A percentile compares a stretch with the other conserved stretches of the same genome.
Conservation (phyloP, 92 coral and sea anemone genomes). For the Paragorgia papillata region DNA sequence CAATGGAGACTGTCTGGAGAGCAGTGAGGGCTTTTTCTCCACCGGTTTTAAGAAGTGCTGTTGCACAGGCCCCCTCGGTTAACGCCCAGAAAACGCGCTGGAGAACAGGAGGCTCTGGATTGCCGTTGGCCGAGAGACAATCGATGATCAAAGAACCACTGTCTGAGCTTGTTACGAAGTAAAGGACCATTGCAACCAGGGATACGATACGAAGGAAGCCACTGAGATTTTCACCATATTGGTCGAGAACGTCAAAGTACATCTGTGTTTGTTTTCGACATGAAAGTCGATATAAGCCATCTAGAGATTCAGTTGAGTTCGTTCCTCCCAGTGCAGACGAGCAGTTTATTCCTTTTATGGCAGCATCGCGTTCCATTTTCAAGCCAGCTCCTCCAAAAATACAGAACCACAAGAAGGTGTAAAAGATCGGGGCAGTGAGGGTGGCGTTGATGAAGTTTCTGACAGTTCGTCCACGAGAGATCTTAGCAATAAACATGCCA, state of each 20-base stretch:
- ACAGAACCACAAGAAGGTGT: slow-evolving; percentile 50
- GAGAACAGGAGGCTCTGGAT: slow-evolving; percentile 40
- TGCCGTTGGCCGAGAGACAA: slow-evolving; percentile 42
- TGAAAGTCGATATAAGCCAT: slow-evolving; percentile 47
- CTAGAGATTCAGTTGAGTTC: slow-evolving; percentile 6
- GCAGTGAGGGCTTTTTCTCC: slow-evolving; percentile 73
- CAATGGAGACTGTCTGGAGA: slow-evolving; percentile 75
- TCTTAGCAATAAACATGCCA: slow-evolving; percentile 90
- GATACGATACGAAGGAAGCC: slow-evolving; percentile 40
- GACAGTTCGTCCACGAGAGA: slow-evolving; percentile 70
- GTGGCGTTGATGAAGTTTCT: slow-evolving; percentile 52
- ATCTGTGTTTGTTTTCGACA: slow-evolving; percentile 47
- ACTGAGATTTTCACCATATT: slow-evolving; percentile 35
- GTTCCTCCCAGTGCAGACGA: slow-evolving; percentile 45
- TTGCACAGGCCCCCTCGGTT: slow-evolving; percentile 77
- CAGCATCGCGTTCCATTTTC: slow-evolving; percentile 53
- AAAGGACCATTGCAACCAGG: slow-evolving; percentile 23
- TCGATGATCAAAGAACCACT: slow-evolving; percentile 44
- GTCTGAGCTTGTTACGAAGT: slow-evolving; percentile 45
- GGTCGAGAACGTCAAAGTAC: slow-evolving; percentile 48
- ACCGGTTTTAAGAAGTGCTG: slow-evolving; percentile 73
- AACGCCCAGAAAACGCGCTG: slow-evolving; percentile 46
- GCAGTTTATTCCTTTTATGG: slow-evolving; percentile 43
- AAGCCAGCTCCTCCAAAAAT: slow-evolving; percentile 54
- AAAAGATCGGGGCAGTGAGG: slow-evolving; percentile 43